A percentile compares a stretch with the other conserved stretches of the same genome.
Evolutionary conservation across 2,797 vertebrate genomes (phyloP).

Genomic region (Echiichthys vipera): DNA sequence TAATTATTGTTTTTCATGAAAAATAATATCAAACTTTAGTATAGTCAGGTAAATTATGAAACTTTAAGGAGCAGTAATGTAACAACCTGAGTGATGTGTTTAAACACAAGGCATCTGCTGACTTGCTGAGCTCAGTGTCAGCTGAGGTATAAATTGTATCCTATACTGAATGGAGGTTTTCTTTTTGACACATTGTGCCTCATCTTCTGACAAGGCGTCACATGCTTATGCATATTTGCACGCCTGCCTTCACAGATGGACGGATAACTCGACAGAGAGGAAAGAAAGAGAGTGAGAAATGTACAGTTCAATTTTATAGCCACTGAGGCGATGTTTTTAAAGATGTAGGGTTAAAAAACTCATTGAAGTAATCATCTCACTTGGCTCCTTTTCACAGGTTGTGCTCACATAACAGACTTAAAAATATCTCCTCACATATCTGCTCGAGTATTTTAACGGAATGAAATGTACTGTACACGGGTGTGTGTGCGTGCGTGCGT

Average conservation of each 20-base stretch:
- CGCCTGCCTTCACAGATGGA: slow-evolving; percentile 44
- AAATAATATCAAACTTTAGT: slow-evolving; percentile 9
- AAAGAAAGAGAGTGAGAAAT: slow-evolving; percentile 10
- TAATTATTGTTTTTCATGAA: slow-evolving; percentile 13
- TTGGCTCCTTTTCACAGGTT: slow-evolving; percentile 39
- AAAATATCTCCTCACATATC: slow-evolving; percentile 50
- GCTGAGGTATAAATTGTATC: slow-evolving; percentile 17
- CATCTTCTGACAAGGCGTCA: slow-evolving; percentile 28
- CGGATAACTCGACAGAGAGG: slow-evolving; percentile 2
- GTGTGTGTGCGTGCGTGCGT: slow-evolving; percentile 14
- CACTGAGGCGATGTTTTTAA: slow-evolving; percentile 21
- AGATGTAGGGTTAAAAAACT: slow-evolving; percentile 31
- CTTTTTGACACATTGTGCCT: slow-evolving; percentile 14
- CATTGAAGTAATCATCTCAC: slow-evolving; percentile 30
- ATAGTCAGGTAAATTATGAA: slow-evolving; percentile 16
- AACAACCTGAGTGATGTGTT: no score
- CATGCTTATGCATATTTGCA: slow-evolving; percentile 40
- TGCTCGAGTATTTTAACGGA: slow-evolving; percentile 31
- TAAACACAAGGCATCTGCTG: slow-evolving; percentile 4
- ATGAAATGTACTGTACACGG: slow-evolving; percentile 26
- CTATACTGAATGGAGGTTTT: slow-evolving; percentile 7
- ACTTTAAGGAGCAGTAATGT: neutral
- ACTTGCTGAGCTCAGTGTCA: slow-evolving; percentile 17
- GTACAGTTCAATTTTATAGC: slow-evolving; percentile 11
- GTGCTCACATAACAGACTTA: slow-evolving; percentile 46